Conservation (phyloP, 2,797 vertebrate species). For the Gymnothorax javanicus region DNA sequence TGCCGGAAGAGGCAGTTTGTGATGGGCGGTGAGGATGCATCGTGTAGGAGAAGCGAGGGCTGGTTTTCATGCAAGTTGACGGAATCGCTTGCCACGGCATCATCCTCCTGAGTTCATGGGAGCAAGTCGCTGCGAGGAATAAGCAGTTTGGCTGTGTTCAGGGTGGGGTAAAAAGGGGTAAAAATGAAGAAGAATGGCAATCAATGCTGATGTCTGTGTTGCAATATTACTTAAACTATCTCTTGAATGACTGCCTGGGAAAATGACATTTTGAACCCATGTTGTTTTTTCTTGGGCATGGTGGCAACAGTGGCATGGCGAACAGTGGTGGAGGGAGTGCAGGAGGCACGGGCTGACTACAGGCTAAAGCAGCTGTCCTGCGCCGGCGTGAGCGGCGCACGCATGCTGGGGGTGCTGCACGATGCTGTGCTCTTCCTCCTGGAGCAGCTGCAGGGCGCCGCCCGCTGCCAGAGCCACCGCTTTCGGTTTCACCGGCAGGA, state of each 20-base stretch:
- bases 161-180: too few species aligned
- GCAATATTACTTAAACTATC: neutral
- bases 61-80: too few species aligned
- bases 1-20: too few species aligned
- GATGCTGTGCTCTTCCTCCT: conserved; percentile 89
- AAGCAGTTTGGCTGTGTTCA: too few species aligned
- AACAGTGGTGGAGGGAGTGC: conserved; percentile 82
- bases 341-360: conserved; percentile 83
- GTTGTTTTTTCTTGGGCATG: neutral
- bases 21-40: too few species aligned
- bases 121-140: too few species aligned
- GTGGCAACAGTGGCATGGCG: conserved; percentile 80
- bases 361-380: conserved; percentile 84
- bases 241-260: too few species aligned
- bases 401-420: conserved; percentile 84
- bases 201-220: too few species aligned
- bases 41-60: too few species aligned
- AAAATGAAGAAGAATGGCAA: too few species aligned
- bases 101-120: too few species aligned
- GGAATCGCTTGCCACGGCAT: too few species aligned
- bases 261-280: neutral
- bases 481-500: conserved; percentile 90
- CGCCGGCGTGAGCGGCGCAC: conserved; percentile 75
- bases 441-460: conserved; percentile 85
- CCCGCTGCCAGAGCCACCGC: conserved; percentile 78